Base-by-base conservation (phyloP, 2,888 invertebrate species). In the Rugalucina vietnamica region DNA sequence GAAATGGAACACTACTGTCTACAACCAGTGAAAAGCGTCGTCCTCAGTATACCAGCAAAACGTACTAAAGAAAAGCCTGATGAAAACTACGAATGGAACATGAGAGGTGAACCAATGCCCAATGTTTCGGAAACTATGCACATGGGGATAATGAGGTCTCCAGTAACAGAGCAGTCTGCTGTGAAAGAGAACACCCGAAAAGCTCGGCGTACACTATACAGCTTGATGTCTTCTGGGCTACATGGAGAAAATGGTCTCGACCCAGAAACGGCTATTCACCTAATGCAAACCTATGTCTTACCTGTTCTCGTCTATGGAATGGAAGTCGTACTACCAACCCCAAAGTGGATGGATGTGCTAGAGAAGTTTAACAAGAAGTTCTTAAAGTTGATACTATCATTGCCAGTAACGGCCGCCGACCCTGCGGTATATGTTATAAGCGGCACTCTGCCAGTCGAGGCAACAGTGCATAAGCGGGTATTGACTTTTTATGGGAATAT, bases 361-460 rank as follows among this genome's bases (percentile, higher is more conserved):
- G 74, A 74, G 10, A 12, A 50, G 27, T 50, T 74, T 27, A 21
- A 32, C 49, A 74, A 74, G 50, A 74, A 74, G n/a, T n/a, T 74
- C 34, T 18, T 74, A 0, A 74, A 74, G 49, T 27, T 39, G 29
- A 50, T 74, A 1, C 8, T 49, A 4, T 74, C 74, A 24, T 50
- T 74, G 2, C 74, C 50, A 0, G 74, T 74, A 27, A 74, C 3
- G 4, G 34, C 54, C 1, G 50, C 74, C 8, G 54, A 74, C 32
- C 49, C 74, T 10, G 74, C 74, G 21, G 29, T 74, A 1, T 74
- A 74, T 27, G 57, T 69, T 5, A 24, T 69, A 8, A 69, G 34
- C 21, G 36, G 36, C 14, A 69, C 32, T 4, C 8, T 69, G 18
- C 69, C 69, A 14, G 36, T 69, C 8, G 69, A 69, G n/a, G 32